These are phyloP conservation scores for Prunella himalayana DNA, from an alignment of 2,113 vertebrate genomes.

Conservation along the genomic window DNA sequence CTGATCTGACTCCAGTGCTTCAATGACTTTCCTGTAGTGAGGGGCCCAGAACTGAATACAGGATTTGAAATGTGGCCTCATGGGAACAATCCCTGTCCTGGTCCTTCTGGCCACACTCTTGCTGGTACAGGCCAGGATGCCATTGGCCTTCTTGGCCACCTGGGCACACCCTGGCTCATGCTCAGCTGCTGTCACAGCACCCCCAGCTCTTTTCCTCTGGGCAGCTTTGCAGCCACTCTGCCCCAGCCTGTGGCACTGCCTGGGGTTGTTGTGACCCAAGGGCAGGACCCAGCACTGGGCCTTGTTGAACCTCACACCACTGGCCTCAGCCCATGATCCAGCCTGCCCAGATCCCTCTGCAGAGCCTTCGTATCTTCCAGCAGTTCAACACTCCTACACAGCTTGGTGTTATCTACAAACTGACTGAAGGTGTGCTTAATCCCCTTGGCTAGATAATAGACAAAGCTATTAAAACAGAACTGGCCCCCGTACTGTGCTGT, in stretches of 20 bases:
- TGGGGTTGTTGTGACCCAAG: neutral
- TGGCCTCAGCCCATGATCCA: neutral
- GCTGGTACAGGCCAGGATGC: neutral
- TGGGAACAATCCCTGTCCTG: neutral
- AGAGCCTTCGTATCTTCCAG: neutral
- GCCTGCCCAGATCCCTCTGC: neutral
- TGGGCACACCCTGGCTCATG: neutral
- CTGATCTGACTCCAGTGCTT: neutral
- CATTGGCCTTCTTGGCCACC: neutral
- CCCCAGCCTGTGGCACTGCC: neutral
- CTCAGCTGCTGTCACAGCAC: neutral
- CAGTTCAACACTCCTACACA: neutral
- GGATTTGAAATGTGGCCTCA: neutral
- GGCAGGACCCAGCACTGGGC: neutral
- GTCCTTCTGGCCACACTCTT: neutral
- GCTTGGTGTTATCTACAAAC: rapidly evolving
- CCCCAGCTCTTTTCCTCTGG: neutral
- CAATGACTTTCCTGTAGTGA: neutral
- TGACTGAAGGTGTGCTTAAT: neutral
- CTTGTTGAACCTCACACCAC: neutral
- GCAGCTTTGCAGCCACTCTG: neutral
- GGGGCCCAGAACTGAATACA: neutral
- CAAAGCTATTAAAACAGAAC: neutral
- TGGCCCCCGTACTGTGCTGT: neutral
- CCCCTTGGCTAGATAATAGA: neutral